Evolutionary conservation across 1,140 invertebrate genomes (phyloP), one percentile per base, ranked within the genome.

Genomic region (Anastrepha obliqua): DNA sequence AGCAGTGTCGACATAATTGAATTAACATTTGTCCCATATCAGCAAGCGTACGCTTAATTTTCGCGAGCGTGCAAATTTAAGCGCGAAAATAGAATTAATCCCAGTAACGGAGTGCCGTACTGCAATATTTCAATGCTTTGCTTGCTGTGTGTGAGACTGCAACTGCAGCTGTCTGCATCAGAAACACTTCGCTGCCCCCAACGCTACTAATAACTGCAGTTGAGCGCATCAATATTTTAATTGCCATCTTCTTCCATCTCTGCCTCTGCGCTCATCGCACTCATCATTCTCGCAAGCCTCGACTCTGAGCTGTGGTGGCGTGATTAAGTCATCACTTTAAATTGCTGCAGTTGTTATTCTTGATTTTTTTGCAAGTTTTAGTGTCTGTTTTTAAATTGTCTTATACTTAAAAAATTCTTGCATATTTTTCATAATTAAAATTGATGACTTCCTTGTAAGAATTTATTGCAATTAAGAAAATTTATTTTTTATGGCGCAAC

Each of bases 251-350:
- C 47, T 62, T 17, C 13, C 44, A 6, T 78, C 42, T 74, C 39
- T 47, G 4, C 42, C 7, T n/a, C 44, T 58, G 17, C 20, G 7
- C 8, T 55, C 17, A 9, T 81, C 74, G 51, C 51, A 55, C 17
- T 81, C 74, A 11, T 20, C 74, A 81, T 44, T 42, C 1, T 55
- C 9, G 9, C 11, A 9, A 55, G 74, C 15, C 0, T 55, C 17
- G 60, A 9, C 4, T 9, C 60, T 8, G 60, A 20, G 44, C 74
- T 81, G 44, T 29, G 74, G 15, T 47, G 70, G 70, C 9, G 74
- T 17, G 74, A 81, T 81, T 81, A 81, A 81, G 74, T 81, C 74
- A 81, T 81, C 74, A 81, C 47, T 81, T 58, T 81, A 81, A 81
- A 55, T 81, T 81, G 51, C 47, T 55, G 74, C 74, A 81, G n/a